phyloP scores from a whole-genome alignment of 1,140 invertebrate genomes.

The Eupristina koningsbergeri region DNA sequence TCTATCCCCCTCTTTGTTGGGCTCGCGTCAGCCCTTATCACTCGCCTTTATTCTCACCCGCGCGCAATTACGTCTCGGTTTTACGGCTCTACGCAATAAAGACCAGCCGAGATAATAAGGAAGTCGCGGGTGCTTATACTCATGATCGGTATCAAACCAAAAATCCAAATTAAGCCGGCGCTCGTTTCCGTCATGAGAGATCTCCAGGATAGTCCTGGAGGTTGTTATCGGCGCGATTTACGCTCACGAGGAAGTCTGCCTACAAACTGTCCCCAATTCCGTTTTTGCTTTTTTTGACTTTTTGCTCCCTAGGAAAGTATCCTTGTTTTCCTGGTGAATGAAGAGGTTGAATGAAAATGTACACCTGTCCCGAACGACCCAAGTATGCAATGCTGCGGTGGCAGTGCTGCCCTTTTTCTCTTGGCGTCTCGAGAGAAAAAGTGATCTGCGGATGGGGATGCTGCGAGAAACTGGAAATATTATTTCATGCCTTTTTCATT shows the following conservation, averaged over 20 bases:
- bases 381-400: background rate
- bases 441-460: background rate
- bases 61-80: background rate
- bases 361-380: no score
- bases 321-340: no score
- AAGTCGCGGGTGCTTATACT: no score
- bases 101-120: slow-evolving; percentile 1
- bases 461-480: slow-evolving; percentile 1
- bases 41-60: background rate
- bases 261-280: background rate
- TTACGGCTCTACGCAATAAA: slow-evolving; percentile 5
- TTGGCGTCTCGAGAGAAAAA: background rate
- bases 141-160: background rate
- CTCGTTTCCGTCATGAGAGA: background rate
- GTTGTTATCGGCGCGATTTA: background rate
- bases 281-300: no score
- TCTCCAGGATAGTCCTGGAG: background rate
- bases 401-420: background rate
- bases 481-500: background rate
- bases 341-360: background rate
- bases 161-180: background rate
- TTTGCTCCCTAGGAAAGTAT: no score
- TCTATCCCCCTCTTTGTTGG: slow-evolving; percentile 8
- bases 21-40: background rate
- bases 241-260: background rate